Percentiles rank a stretch among this genome's conserved stretches.
Evolutionary conservation across 2,113 vertebrate genomes (phyloP).

Genomic region (Odontophorus gujanensis): DNA sequence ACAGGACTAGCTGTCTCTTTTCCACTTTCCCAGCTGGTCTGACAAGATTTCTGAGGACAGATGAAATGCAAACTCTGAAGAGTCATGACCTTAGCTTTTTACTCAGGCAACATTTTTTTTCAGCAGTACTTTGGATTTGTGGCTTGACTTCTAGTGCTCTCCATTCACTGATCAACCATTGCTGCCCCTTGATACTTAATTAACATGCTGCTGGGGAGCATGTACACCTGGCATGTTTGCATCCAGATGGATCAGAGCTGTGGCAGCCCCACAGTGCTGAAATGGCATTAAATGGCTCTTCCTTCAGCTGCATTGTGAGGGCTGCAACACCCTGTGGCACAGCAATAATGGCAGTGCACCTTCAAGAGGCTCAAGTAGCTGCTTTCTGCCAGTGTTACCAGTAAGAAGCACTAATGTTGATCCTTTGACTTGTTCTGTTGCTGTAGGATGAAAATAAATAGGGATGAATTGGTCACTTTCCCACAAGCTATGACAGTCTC

Average conservation of each 20-base stretch:
- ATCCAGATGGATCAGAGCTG: not conserved
- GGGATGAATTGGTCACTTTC: not conserved
- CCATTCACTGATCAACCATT: not conserved
- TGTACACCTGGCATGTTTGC: not conserved
- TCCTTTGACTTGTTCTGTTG: not conserved
- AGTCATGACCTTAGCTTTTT: not conserved
- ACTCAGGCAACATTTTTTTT: not conserved
- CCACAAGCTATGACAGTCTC: not conserved
- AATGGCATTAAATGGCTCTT: not conserved
- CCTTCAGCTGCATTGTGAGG: not conserved
- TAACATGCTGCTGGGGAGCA: not conserved
- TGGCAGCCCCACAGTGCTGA: not conserved
- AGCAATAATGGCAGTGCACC: not conserved
- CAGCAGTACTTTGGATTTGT: not conserved
- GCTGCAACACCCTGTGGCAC: not conserved
- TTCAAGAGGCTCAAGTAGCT: not conserved
- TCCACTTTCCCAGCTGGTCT: not conserved
- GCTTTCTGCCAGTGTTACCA: not conserved
- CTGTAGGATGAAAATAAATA: not conserved
- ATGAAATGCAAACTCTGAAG: not conserved
- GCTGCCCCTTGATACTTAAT: not conserved
- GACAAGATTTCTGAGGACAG: not conserved
- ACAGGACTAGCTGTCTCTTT: not conserved
- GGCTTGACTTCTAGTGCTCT: not conserved
- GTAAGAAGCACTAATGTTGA: not conserved